Base-by-base conservation (phyloP, 2,888 invertebrate species). In the Epicampocera succincta region DNA sequence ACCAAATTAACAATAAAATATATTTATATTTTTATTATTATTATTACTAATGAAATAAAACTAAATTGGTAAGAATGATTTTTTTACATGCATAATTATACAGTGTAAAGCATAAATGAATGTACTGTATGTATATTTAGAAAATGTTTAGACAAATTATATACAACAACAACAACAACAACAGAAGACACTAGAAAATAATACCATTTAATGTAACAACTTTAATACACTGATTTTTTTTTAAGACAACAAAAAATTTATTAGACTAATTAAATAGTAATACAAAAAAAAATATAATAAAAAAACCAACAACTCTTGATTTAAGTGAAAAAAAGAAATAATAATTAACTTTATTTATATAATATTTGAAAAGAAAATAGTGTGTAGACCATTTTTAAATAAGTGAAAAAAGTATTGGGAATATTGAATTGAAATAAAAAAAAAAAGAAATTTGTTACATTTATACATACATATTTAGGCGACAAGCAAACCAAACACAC, bases 21-120 rank as follows among this genome's bases (percentile, higher is more conserved):
- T 61, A 66, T 78, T 75, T 75, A 78, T 74, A 82, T 82, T 71
- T 74, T 69, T 50, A 74, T 54, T 42, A 77, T 69, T 77, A 81
- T 77, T 69, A 76, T 46, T 44, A 71, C n/a, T 40, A 74, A 66
- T 69, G 50, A 77, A 71, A 52, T 1, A 73, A 52, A 48, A 19
- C 42, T 52, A 65, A 76, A 60, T 38, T 40, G 65, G 66, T 75
- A 78, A 75, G 66, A 82, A 76, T 76, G 74, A 82, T 68, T 82
- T 82, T 76, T 82, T 75, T 82, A 58, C 8, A 33, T 71, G n/a
- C n/a, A n/a, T n/a, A n/a, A n/a, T n/a, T n/a, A 82, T 60, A 29
- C 33, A 63, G 40, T 54, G 54, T 77, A 71, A 58, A 48, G 74
- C 73, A 73, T 63, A 72, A 74, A 73, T 74, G 78, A 78, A 42